Conservation (phyloP, 2,888 invertebrate species). For the Brassicogethes aeneus region DNA sequence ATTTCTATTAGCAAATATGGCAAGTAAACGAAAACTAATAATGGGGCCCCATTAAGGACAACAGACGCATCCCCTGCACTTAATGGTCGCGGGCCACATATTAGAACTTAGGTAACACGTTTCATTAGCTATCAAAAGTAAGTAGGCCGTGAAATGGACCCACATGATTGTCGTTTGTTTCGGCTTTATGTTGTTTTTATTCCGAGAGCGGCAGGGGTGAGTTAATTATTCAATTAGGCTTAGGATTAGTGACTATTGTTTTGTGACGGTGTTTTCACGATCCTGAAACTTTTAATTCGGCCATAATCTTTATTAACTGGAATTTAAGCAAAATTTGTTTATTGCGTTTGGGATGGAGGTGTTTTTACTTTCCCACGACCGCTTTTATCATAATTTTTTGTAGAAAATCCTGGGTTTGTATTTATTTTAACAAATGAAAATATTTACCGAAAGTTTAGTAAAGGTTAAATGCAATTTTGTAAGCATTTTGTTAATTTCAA, state of each 20-base stretch:
- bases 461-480: too few relatives aligned
- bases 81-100: background rate
- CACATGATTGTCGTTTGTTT: constrained; percentile 5
- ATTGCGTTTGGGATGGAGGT: too few relatives aligned
- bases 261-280: constrained; percentile 5
- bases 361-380: too few relatives aligned
- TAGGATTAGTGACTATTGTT: constrained; percentile 7
- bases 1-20: too few relatives aligned
- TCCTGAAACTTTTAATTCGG: background rate
- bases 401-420: too few relatives aligned
- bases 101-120: constrained; percentile 1
- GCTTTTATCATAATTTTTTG: too few relatives aligned
- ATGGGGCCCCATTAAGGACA: background rate
- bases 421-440: too few relatives aligned
- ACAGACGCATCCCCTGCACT: background rate
- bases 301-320: background rate
- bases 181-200: constrained; percentile 4
- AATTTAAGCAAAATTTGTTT: background rate
- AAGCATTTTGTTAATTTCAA: too few relatives aligned
- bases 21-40: too few relatives aligned
- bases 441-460: too few relatives aligned
- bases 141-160: constrained; percentile 2
- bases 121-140: constrained; percentile 3
- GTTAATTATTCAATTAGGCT: constrained; percentile 10
- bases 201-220: constrained; percentile 3